These are phyloP conservation scores for Lithosia quadra DNA, from an alignment of 2,888 invertebrate species.

Conservation along the genomic window DNA sequence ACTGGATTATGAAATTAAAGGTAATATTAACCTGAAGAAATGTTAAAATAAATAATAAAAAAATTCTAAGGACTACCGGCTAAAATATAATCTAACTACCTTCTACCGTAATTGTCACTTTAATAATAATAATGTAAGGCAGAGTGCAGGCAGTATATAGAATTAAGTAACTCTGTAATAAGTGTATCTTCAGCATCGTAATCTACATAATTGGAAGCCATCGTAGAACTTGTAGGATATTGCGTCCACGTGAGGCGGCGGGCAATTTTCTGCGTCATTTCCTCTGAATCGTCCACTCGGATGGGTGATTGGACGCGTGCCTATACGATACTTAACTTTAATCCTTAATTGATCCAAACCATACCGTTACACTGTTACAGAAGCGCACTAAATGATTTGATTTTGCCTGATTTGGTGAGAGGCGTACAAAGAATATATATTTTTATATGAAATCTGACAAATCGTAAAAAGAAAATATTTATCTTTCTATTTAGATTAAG, in stretches of 20 bases:
- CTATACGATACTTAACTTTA: constrained; percentile 64
- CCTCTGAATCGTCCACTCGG: constrained; percentile 77
- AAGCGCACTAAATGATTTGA: neutral
- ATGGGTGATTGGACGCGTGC: constrained; percentile 67
- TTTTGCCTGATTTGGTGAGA: neutral
- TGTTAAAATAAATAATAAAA: neutral
- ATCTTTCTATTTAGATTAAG: neutral
- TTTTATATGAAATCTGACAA: neutral
- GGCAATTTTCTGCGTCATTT: constrained; percentile 87
- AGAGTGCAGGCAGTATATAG: constrained; percentile 32
- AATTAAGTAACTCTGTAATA: constrained; percentile 67
- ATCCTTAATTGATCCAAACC: constrained; percentile 73
- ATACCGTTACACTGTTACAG: constrained; percentile 20
- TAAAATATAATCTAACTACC: no score
- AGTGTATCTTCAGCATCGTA: constrained; percentile 75
- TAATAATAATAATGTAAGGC: constrained; percentile 22
- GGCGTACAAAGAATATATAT: neutral
- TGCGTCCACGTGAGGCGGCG: constrained; percentile 82
- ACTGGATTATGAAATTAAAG: neutral
- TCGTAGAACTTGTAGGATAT: constrained; percentile 84
- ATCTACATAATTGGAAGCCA: constrained; percentile 86
- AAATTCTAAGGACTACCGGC: neutral
- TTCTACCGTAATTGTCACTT: neutral
- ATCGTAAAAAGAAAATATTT: no score
- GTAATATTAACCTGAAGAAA: no score